Base-by-base conservation (phyloP, 1,140 invertebrate genomes). In the Pseudomyrmex pallidus region DNA sequence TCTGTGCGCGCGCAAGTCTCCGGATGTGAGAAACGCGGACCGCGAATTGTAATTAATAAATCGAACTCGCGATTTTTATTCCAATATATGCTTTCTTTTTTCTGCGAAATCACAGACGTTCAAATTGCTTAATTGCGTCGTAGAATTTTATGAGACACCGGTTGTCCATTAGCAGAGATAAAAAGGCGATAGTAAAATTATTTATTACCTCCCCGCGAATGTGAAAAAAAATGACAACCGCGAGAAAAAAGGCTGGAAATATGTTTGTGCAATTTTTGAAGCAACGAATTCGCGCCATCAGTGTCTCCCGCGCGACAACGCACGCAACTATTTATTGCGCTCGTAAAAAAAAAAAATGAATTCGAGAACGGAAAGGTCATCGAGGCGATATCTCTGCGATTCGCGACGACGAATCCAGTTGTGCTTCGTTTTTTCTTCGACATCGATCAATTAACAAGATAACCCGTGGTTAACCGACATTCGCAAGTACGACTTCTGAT, bases 111-210 rank as follows among this genome's bases (percentile, higher is more conserved):
- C 54, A 59, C 44, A 59, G 15, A 9, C 15, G 10, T 13, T 50
- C 61, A 70, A 48, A 57, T 15, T 54, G 25, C 57, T 46, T 70
- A n/a, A 72, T 80, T 25, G 5, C 22, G 44, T 68, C 64, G 76
- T 70, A 59, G 25, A 48, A n/a, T 59, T 44, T 48, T 12, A 35
- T 10, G 66, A 17, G 44, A 59, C 52, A 70, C 13, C 76, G 13
- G 54, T 72, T 70, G 66, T 80, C 76, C 66, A 80, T 80, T 80
- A 80, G 61, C 35, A 7, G 35, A 35, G 35, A 35, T 35, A 35
- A 35, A 5, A 25, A 4, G 44, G 44, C 70, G 76, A 80, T 80
- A 80, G 70, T 10, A 70, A 72, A 70, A 59, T 59, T 80, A 80
- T 80, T 80, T 70, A 80, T 59, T 56, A 20, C 20, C 17, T 13